These are phyloP conservation scores for Serripes groenlandicus DNA, from an alignment of 2,888 invertebrate genomes.

Conservation along the genomic window DNA sequence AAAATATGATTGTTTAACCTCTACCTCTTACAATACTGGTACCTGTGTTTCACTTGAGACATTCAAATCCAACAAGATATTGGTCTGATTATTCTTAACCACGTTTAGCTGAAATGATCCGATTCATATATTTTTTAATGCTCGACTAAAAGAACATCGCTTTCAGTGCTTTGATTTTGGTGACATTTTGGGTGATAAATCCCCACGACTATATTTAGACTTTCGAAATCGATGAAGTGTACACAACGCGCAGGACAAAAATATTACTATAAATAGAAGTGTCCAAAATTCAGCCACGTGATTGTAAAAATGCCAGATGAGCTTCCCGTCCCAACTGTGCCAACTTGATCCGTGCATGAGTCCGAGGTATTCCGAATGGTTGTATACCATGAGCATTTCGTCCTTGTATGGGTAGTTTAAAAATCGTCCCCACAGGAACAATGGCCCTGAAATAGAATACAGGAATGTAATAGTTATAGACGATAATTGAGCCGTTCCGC, in stretches of 20 bases:
- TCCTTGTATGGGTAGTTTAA: slow-evolving; percentile 27
- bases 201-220: not conserved
- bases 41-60: no score
- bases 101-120: no score
- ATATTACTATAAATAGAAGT: not conserved
- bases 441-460: slow-evolving; percentile 28
- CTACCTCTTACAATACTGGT: no score
- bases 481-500: no score
- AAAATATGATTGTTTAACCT: no score
- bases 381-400: slow-evolving; percentile 16
- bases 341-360: slow-evolving; percentile 35
- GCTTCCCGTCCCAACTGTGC: slow-evolving; percentile 33
- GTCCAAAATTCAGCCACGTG: slow-evolving; percentile 20
- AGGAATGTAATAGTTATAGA: no score
- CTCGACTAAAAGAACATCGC: no score
- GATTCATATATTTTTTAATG: no score
- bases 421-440: slow-evolving; percentile 41
- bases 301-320: slow-evolving; percentile 40
- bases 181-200: slow-evolving; percentile 4
- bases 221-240: not conserved
- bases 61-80: no score
- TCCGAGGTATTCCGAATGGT: slow-evolving; percentile 28
- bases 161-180: no score
- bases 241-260: not conserved
- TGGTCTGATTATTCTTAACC: no score